Conservation (phyloP, 2,113 vertebrate genomes). For the Paratilapia polleni region DNA sequence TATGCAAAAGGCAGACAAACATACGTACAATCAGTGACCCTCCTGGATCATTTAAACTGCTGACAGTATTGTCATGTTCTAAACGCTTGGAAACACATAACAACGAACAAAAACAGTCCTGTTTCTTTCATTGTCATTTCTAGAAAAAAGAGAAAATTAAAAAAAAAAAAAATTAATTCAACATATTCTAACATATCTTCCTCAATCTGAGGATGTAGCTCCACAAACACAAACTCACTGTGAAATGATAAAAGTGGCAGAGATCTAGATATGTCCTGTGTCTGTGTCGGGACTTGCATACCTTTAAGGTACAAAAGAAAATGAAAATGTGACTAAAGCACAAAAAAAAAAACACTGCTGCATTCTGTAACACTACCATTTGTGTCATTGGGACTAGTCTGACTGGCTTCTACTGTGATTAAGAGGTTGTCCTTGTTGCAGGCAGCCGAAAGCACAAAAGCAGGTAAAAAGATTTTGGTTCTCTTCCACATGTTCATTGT, state of each 20-base stretch:
- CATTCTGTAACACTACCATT: conserved; percentile 25
- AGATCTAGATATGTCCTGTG: conserved; percentile 29
- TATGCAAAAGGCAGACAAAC: conserved; percentile 57
- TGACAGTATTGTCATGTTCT: conserved; percentile 29
- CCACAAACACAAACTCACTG: conserved; percentile 66
- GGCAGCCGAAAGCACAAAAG: conserved; percentile 48
- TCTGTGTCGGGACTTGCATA: conserved; percentile 70
- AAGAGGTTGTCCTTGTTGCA: conserved; percentile 50
- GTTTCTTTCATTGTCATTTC: conserved; percentile 31
- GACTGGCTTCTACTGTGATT: conserved; percentile 33
- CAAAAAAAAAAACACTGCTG: conserved; percentile 21
- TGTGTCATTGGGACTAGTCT: conserved; percentile 6
- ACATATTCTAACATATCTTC: conserved; percentile 65
- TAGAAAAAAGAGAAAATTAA: conserved; percentile 14
- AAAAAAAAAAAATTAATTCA: conserved; percentile 37
- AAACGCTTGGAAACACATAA: conserved; percentile 39
- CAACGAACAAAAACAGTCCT: conserved; percentile 30
- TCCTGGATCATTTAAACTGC: conserved; percentile 20
- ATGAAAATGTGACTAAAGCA: conserved; percentile 67
- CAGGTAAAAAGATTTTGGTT: conserved; percentile 49
- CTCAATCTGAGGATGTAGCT: conserved; percentile 82
- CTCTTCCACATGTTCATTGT: conserved; percentile 39
- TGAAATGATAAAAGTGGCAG: conserved; percentile 42
- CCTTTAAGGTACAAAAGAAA: conserved; percentile 84
- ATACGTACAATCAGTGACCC: conserved; percentile 45